Evolutionary conservation across 2,888 invertebrate genomes (phyloP).

Genomic region (Scaptodrosophila latifasciaeformis): DNA sequence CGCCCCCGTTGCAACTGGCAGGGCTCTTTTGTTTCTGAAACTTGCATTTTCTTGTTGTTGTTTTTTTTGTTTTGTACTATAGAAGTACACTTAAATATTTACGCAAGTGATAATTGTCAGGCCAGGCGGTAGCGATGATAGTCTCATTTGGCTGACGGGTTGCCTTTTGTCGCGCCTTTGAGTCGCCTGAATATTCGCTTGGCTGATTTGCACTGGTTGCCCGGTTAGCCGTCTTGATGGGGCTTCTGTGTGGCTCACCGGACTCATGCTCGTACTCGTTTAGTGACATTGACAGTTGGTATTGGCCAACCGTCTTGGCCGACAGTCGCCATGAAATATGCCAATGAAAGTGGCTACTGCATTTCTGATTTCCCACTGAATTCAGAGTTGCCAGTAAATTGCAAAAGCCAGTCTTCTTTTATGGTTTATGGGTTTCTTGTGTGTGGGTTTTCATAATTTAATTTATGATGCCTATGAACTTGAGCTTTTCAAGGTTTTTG

Average conservation of each 20-base stretch:
- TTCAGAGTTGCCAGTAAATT: too few relatives aligned
- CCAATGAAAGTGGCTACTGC: slow-evolving; percentile 46
- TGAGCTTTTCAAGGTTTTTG: too few relatives aligned
- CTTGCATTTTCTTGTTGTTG: too few relatives aligned
- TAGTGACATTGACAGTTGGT: slow-evolving; percentile 63
- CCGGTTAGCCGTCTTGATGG: background rate
- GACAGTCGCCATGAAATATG: slow-evolving; percentile 52
- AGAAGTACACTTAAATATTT: too few relatives aligned
- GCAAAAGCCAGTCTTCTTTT: too few relatives aligned
- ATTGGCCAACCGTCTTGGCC: background rate
- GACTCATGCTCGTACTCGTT: slow-evolving; percentile 44
- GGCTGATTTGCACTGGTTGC: too few relatives aligned
- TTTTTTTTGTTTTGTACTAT: too few relatives aligned
- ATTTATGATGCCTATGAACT: too few relatives aligned
- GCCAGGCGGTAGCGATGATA: slow-evolving; percentile 16
- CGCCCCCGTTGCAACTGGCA: too few relatives aligned
- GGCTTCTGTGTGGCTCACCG: slow-evolving; percentile 35
- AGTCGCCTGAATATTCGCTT: slow-evolving; percentile 45
- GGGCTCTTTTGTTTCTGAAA: too few relatives aligned
- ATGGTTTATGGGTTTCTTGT: slow-evolving; percentile 40
- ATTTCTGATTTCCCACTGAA: slow-evolving; percentile 43
- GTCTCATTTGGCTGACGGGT: slow-evolving; percentile 18
- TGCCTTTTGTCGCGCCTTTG: slow-evolving; percentile 33
- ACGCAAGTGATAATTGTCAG: slow-evolving; percentile 62
- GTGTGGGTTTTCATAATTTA: too few relatives aligned